Conservation (phyloP, 2,888 invertebrate genomes). For the Campoplex nolae region DNA sequence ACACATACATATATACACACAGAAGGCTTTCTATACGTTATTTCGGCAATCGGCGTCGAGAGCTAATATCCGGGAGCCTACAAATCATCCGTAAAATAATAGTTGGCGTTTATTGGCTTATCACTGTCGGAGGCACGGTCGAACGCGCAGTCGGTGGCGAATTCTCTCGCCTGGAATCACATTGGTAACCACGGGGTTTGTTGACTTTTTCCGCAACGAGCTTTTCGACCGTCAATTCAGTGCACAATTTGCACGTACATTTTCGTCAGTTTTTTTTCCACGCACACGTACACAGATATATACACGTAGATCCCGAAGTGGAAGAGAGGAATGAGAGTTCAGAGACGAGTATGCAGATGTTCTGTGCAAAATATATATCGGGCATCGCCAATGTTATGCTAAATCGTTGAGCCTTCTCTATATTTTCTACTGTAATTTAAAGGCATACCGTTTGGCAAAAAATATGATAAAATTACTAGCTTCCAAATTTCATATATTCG, state of each 20-base stretch:
- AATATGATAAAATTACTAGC: not conserved
- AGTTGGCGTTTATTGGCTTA: conserved; percentile 73
- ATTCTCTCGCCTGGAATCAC: conserved; percentile 50
- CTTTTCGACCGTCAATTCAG: conserved; percentile 25
- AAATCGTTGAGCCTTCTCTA: not conserved
- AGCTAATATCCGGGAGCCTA: conserved; percentile 73
- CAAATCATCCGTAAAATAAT: conserved; percentile 73
- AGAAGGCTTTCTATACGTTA: conserved; percentile 67
- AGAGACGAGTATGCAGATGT: conserved; percentile 6
- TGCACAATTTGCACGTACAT: conserved; percentile 26
- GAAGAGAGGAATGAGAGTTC: not conserved
- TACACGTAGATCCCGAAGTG: not conserved
- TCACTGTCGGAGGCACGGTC: conserved; percentile 69
- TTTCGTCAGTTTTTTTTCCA: not conserved
- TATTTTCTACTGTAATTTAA: not conserved
- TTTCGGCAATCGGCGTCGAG: conserved; percentile 71
- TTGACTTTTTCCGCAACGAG: conserved; percentile 55
- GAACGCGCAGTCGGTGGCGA: conserved; percentile 53
- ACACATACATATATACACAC: conserved; percentile 33
- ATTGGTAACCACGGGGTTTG: conserved; percentile 50
- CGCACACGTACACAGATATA: not conserved
- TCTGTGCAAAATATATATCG: not conserved
- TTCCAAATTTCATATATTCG: not conserved
- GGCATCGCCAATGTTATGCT: not conserved
- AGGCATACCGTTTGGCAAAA: not conserved